Base-by-base conservation (phyloP, 2,113 vertebrate genomes). In the Rhabdornis inornatus region DNA sequence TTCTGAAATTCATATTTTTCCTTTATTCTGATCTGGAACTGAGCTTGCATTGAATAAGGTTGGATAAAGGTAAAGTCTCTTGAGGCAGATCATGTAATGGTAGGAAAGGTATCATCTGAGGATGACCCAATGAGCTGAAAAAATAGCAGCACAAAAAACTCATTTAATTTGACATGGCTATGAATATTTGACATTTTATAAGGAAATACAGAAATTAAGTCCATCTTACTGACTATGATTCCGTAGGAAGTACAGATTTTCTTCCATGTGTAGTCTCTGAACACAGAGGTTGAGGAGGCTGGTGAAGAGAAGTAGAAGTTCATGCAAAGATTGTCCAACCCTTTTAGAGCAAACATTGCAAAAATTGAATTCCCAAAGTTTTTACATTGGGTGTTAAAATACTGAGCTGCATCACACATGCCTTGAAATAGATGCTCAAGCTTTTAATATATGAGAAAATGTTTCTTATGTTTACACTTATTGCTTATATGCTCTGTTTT, bases 161-260 rank as follows among this genome's bases (percentile, higher is more conserved):
- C 5, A 91, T 94, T 97, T 97, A 95, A 96, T 97, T 97, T 97
- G 89, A 96, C 81, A 89, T 90, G 25, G 4, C 3, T 71, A 91
- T 97, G 96, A 96, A 96, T 98, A 97, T 97, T 97, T 97, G 97
- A 95, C 93, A 80, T 94, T 97, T 95, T 92, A 91, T 97, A 97
- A 96, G 86, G 79, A 97, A 98, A 96, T 94, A 96, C 56, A 96
- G 94, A 94, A 92, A 96, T 81, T 85, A 76, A 93, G 94, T 97
- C 92, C 94, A 74, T 94, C 87, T 96, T 92, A 91, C 23, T 37
- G 10, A 45, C 59, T 66, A 28, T 2, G 69, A 50, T 85, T 83
- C 68, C 97, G 52, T 28, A 45, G 85, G 79, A 95, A 97, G 56
- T 74, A 68, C 66, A 95, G 79, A 25, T 40, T 74, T 88, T 61